Percentiles rank a stretch among this genome's conserved stretches.
Evolutionary conservation across 2,888 invertebrate genomes (phyloP).

Genomic region (Trissolcus brochymenae): DNA sequence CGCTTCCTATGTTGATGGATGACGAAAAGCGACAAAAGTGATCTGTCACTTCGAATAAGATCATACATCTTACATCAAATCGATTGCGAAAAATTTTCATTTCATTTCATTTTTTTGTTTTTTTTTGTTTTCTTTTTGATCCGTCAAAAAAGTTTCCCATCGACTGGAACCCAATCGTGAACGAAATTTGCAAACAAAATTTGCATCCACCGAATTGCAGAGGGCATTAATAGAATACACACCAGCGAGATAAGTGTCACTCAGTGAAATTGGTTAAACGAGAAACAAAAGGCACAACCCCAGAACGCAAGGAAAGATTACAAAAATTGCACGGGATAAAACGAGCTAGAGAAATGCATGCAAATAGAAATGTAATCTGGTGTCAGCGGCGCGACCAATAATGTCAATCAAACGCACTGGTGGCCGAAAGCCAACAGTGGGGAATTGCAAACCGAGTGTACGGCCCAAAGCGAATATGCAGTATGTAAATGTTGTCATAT

Average conservation of each 20-base stretch:
- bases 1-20: background rate
- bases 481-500: conserved; percentile 77
- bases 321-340: conserved; percentile 62
- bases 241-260: conserved; percentile 26
- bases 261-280: conserved; percentile 49
- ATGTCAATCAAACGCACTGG: conserved; percentile 76
- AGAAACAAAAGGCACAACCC: conserved; percentile 48
- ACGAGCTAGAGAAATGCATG: conserved; percentile 74
- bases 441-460: conserved; percentile 73
- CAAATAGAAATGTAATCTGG: conserved; percentile 77
- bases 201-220: no score
- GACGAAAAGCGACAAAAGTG: conserved; percentile 2
- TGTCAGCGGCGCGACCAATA: conserved; percentile 76
- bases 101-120: background rate
- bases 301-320: conserved; percentile 46
- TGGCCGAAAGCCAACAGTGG: conserved; percentile 75
- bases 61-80: background rate
- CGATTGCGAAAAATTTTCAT: background rate
- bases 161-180: no score
- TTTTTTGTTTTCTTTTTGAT: background rate
- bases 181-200: no score
- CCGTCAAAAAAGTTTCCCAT: no score
- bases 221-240: conserved; percentile 39
- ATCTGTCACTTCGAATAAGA: conserved; percentile 9
- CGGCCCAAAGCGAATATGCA: conserved; percentile 75